Evolutionary conservation across 2,797 vertebrate species (phyloP).

Genomic region (Spinus olivaceus): DNA sequence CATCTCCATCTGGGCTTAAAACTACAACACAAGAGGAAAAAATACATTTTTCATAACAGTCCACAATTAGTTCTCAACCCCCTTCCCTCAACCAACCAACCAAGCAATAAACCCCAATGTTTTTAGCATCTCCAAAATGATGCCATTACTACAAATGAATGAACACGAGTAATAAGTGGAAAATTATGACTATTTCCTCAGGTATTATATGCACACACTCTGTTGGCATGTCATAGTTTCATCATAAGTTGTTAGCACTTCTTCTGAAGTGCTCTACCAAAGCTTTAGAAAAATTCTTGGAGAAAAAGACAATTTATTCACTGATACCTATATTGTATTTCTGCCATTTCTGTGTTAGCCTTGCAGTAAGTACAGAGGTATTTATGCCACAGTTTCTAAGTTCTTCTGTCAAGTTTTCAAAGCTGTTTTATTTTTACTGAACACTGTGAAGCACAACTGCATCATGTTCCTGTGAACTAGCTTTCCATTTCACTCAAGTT

Average conservation of each 20-base stretch:
- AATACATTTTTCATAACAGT: neutral
- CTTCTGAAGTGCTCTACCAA: neutral
- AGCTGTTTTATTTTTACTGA: neutral
- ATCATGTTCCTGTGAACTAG: neutral
- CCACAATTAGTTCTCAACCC: neutral
- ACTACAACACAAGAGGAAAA: neutral
- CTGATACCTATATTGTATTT: neutral
- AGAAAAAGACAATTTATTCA: neutral
- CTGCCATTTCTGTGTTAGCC: neutral
- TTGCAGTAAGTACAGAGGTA: neutral
- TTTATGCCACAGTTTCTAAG: neutral
- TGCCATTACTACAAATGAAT: neutral
- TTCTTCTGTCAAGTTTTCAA: neutral
- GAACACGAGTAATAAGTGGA: neutral
- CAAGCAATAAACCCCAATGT: fast-evolving
- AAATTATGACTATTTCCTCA: neutral
- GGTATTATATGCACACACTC: neutral
- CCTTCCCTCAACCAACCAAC: neutral
- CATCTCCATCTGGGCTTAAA: neutral
- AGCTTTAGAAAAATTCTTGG: neutral
- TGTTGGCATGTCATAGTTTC: neutral
- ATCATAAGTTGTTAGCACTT: neutral
- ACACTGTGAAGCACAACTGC: neutral
- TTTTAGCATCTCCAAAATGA: neutral
- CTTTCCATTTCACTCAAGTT: neutral